Conservation (phyloP, 2,797 vertebrate genomes). For the Cryptoprocta ferox region DNA sequence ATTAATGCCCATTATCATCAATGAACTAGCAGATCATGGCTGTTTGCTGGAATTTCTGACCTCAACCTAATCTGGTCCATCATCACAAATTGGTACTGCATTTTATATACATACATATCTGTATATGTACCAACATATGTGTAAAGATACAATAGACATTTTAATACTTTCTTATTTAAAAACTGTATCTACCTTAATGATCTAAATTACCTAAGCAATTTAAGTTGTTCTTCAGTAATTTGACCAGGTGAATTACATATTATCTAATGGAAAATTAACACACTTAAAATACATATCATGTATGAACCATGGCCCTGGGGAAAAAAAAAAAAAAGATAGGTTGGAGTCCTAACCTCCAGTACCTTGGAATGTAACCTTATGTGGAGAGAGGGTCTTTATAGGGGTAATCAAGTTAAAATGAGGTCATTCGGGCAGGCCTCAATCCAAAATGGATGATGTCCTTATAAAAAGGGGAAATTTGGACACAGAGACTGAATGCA, state of each 20-base stretch:
- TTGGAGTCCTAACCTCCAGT: neutral
- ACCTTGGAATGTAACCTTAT: neutral
- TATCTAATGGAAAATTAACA: conserved; percentile 23
- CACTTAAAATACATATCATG: neutral
- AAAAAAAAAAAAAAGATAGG: neutral
- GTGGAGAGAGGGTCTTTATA: neutral
- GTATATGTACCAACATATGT: neutral
- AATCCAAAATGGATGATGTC: neutral
- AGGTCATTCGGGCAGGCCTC: neutral
- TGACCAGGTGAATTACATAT: neutral
- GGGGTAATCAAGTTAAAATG: neutral
- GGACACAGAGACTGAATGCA: neutral
- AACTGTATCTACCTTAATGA: neutral
- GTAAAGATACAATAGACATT: neutral
- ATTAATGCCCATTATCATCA: neutral
- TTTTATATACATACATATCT: neutral
- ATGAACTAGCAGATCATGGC: neutral
- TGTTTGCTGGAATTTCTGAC: neutral
- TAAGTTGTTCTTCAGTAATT: conserved; percentile 1
- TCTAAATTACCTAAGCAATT: neutral
- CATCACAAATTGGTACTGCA: neutral
- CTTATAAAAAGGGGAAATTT: neutral
- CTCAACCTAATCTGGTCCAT: neutral
- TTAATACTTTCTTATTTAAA: neutral
- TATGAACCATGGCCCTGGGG: neutral